Evolutionary conservation across 2,888 invertebrate genomes (phyloP).

Genomic region (Drosophila mimica): DNA sequence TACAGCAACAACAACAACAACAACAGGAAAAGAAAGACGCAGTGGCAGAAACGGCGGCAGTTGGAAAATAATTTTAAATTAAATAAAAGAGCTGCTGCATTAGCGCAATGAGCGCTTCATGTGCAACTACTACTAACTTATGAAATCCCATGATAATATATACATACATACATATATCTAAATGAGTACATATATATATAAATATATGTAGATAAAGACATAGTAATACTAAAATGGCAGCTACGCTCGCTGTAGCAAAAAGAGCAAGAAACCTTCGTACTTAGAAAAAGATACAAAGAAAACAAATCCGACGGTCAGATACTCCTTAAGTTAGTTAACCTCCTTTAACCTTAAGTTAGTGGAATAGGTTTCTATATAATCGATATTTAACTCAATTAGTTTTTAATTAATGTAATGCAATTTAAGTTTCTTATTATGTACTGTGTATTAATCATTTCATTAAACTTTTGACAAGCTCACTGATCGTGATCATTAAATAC

Average conservation of each 20-base stretch:
- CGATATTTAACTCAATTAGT: neutral
- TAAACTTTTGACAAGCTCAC: neutral
- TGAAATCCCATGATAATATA: constrained; percentile 1
- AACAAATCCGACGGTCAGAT: neutral
- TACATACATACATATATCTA: neutral
- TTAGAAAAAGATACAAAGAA: constrained; percentile 26
- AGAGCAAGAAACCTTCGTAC: constrained; percentile 15
- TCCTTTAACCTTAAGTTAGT: neutral
- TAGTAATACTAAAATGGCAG: constrained; percentile 15
- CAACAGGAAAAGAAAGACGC: constrained; percentile 16
- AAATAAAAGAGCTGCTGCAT: constrained; percentile 67
- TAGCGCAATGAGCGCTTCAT: constrained; percentile 46
- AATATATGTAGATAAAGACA: neutral
- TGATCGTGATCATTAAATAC: neutral
- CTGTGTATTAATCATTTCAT: neutral
- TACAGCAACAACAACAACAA: constrained; percentile 32
- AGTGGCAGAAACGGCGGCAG: constrained; percentile 29
- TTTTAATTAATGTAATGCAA: neutral
- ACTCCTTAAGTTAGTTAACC: no score
- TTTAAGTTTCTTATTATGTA: neutral
- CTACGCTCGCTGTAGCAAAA: neutral
- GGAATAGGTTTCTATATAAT: neutral
- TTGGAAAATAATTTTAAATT: constrained; percentile 71
- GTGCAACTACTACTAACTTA: neutral
- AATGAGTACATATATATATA: neutral